Percentiles rank a stretch among this genome's conserved stretches.
phyloP scores from a whole-genome alignment of 2,888 invertebrate species.

The Branchellion lobata region DNA sequence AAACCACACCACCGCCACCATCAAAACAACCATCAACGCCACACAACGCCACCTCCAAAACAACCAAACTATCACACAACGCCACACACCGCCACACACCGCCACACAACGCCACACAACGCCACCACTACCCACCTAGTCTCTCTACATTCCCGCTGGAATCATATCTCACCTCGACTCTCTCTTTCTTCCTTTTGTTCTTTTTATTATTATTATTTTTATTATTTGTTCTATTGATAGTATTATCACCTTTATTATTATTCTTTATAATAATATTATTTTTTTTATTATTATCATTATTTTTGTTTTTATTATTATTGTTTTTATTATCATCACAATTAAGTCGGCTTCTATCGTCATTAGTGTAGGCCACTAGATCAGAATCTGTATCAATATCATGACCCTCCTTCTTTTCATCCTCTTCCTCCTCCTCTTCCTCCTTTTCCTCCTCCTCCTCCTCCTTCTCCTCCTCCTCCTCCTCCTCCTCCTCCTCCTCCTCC shows the following conservation, averaged over 20 bases:
- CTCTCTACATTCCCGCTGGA: not conserved
- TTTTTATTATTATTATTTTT: not conserved
- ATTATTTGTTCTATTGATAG: not conserved
- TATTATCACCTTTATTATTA: not conserved
- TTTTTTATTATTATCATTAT: too few species aligned
- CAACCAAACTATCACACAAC: too few species aligned
- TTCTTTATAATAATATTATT: too few species aligned
- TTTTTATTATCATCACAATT: too few species aligned
- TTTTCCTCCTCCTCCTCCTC: not conserved
- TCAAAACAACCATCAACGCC: too few species aligned
- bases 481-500: not conserved
- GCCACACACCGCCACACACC: too few species aligned
- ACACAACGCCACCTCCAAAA: too few species aligned
- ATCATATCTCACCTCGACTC: not conserved
- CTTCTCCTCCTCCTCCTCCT: conserved; percentile 6
- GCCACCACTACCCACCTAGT: too few species aligned
- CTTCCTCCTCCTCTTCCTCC: not conserved
- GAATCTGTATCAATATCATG: not conserved
- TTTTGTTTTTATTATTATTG: too few species aligned
- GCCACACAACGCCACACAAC: too few species aligned
- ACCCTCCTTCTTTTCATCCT: not conserved
- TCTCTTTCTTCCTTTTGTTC: not conserved
- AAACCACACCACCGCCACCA: too few species aligned
- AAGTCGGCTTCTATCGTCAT: not conserved
- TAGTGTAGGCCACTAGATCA: not conserved